phyloP scores from a whole-genome alignment of 1,140 invertebrate genomes.

The Drosophila nigrodunni region DNA sequence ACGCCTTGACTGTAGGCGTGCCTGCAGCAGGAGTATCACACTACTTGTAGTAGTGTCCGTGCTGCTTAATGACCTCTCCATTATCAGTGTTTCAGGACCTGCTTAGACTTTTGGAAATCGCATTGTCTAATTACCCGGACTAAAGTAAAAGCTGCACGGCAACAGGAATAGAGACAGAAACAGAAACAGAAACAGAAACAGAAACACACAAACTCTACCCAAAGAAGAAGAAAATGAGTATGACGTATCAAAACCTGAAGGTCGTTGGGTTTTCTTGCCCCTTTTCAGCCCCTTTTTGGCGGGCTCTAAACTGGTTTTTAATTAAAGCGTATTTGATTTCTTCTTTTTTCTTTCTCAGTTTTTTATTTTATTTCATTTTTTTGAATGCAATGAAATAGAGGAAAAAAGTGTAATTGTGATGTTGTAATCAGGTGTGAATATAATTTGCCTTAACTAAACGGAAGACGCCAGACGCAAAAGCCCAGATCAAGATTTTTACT shows the following conservation, averaged over 20 bases:
- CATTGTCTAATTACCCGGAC: slow-evolving; percentile 64
- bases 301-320: slow-evolving; percentile 71
- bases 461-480: not conserved
- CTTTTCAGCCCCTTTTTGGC: slow-evolving; percentile 1
- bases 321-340: slow-evolving; percentile 67
- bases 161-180: not conserved
- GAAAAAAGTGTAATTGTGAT: slow-evolving; percentile 36
- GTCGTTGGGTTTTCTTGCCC: slow-evolving; percentile 8
- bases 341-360: slow-evolving; percentile 26
- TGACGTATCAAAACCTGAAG: slow-evolving; percentile 2
- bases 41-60: not conserved
- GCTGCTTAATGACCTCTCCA: slow-evolving; percentile 58
- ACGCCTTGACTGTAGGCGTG: too few species aligned
- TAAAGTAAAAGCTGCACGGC: slow-evolving; percentile 3
- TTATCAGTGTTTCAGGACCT: slow-evolving; percentile 46
- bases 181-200: not conserved
- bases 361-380: too few species aligned
- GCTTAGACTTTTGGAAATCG: slow-evolving; percentile 43
- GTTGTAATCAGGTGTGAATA: slow-evolving; percentile 74
- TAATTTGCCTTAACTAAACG: slow-evolving; percentile 29
- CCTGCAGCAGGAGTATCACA: too few species aligned
- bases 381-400: slow-evolving; percentile 11
- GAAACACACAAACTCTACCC: not conserved
- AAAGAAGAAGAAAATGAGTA: not conserved
- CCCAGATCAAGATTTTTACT: not conserved